These are phyloP conservation scores for Oplegnathus fasciatus DNA, from an alignment of 2,113 vertebrate species.

Conservation along the genomic window DNA sequence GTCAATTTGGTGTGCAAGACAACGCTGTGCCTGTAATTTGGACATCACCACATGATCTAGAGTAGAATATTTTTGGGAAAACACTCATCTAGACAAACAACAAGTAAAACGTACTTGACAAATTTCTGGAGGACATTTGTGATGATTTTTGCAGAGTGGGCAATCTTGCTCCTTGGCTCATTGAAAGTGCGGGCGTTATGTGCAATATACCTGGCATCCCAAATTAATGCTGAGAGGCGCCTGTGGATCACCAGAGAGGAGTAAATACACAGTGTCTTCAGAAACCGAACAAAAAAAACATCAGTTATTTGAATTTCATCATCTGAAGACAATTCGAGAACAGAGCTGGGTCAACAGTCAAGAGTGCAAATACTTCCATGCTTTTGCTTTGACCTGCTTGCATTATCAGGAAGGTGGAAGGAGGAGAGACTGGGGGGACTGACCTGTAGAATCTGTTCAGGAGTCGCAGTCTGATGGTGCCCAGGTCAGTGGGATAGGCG, in stretches of 20 bases:
- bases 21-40: background rate
- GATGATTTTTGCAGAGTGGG: constrained; percentile 93
- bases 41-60: background rate
- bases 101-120: constrained; percentile 88
- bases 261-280: background rate
- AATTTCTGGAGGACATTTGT: constrained; percentile 94
- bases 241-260: constrained; percentile 78
- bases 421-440: constrained; percentile 40
- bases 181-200: constrained; percentile 97
- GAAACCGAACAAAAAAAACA: background rate
- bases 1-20: background rate
- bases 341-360: background rate
- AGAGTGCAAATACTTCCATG: background rate
- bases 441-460: constrained; percentile 95
- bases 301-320: background rate
- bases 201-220: constrained; percentile 95
- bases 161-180: constrained; percentile 95
- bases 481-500: constrained; percentile 95
- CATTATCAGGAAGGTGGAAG: background rate
- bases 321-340: background rate
- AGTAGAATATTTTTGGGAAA: background rate
- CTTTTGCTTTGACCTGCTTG: background rate
- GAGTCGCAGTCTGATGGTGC: constrained; percentile 92
- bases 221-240: constrained; percentile 93
- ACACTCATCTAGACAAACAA: background rate